A percentile compares a stretch with the other conserved stretches of the same genome.
Evolutionary conservation across 1,140 invertebrate genomes (phyloP).

Genomic region (Diachasma alloeum): DNA sequence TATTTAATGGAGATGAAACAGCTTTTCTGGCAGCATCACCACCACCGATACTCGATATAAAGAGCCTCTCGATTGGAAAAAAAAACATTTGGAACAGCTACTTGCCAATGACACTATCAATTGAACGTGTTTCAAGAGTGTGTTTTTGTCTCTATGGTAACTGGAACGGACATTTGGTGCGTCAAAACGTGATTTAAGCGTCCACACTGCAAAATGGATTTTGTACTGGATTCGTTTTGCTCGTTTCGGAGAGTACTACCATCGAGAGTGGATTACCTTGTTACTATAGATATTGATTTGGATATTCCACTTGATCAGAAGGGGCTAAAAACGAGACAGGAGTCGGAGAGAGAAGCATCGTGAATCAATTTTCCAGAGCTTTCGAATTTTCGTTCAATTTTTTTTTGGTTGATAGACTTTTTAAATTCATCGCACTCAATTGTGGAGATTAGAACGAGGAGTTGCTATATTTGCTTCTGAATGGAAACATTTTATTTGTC

Average conservation of each 20-base stretch:
- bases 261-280: constrained; percentile 14
- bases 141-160: not conserved
- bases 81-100: not conserved
- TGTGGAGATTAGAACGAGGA: not conserved
- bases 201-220: constrained; percentile 8
- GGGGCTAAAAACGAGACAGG: not conserved
- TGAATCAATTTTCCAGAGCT: constrained; percentile 21
- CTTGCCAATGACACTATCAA: constrained; percentile 7
- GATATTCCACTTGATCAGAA: constrained; percentile 10
- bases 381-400: not conserved
- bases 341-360: not conserved
- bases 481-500: no score
- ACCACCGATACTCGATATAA: no score
- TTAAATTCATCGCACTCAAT: not conserved
- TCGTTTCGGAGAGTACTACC: not conserved
- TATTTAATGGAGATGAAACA: no score
- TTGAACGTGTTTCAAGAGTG: not conserved
- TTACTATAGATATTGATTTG: constrained; percentile 18
- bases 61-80: no score
- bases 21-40: no score
- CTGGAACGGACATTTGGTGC: not conserved
- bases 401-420: not conserved
- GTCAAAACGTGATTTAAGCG: constrained; percentile 13
- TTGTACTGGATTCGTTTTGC: not conserved
- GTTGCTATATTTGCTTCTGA: no score